Base-by-base conservation (phyloP, 2,888 invertebrate genomes). In the Reticulitermes lucifugus region DNA sequence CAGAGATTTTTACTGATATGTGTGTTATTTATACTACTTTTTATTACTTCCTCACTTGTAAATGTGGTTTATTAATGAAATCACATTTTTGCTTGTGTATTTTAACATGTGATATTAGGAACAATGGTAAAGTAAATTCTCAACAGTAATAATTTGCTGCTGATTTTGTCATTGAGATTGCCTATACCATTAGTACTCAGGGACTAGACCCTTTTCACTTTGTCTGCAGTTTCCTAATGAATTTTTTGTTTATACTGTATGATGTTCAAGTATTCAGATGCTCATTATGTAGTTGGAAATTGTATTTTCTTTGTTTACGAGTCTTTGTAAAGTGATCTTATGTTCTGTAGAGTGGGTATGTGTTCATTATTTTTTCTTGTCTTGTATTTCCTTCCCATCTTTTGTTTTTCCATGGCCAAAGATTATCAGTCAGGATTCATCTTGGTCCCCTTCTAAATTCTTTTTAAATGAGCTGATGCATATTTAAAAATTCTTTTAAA, bases 321-420 rank as follows among this genome's bases (percentile, higher is more conserved):
- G 71, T 22, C n/a, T 60, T 60, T 60, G 6, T 60, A 25, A 65
- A 65, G 65, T 73, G 73, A 29, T 73, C n/a, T n/a, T 65, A 10
- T 4, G 21, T 73, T 41, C 14, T 73, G 41, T 77, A 46, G 2
- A 65, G 25, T n/a, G 25, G 65, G 25, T 65, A 65, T 65, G 46
- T 77, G 25, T 77, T 77, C 9, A n/a, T 77, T 41, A 46, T n/a
- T 46, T 77, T 41, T 77, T 41, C n/a, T 41, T 0, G 18, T n/a
- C 46, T 77, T 21, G 21, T n/a, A 46, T 51, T 65, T 46, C 35
- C 35, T 35, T 35, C 35, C 35, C 35, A 35, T 35, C 35, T 35
- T 35, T 35, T 35, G 35, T 4, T 60, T 73, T 84, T 84, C 84
- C 84, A 81, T 84, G 84, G 71, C 84, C 84, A 84, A 80, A 84